Conservation (phyloP, 2,113 vertebrate species). For the Myotis davidii region DNA sequence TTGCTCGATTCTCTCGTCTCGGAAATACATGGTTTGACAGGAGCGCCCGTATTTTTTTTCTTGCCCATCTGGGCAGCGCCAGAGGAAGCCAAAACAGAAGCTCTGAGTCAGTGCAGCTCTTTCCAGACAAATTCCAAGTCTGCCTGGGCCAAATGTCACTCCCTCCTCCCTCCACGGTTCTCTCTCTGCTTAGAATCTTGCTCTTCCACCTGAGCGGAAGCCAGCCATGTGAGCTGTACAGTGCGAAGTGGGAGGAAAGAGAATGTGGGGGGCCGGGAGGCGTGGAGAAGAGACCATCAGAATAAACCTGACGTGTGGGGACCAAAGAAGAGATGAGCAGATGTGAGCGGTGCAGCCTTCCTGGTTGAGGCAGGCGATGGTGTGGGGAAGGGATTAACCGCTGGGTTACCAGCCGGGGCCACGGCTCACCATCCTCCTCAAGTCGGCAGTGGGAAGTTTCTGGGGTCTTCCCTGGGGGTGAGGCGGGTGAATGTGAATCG, state of each 20-base stretch:
- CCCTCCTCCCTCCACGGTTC: background rate
- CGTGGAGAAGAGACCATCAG: background rate
- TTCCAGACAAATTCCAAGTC: constrained; percentile 47
- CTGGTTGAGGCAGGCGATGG: background rate
- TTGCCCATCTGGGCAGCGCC: constrained; percentile 54
- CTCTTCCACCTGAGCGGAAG: background rate
- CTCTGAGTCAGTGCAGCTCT: background rate
- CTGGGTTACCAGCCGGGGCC: background rate
- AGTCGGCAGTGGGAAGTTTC: background rate
- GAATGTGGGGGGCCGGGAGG: background rate
- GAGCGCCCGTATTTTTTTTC: background rate
- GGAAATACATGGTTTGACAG: background rate
- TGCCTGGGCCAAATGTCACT: background rate
- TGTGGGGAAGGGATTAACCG: background rate
- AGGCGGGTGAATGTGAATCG: background rate
- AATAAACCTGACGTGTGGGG: no score
- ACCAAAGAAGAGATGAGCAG: background rate
- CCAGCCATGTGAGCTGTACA: background rate
- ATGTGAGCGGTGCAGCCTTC: background rate
- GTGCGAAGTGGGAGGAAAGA: background rate
- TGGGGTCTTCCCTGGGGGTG: background rate
- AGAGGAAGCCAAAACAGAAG: constrained; percentile 67
- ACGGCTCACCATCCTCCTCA: background rate
- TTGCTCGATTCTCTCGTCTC: background rate
- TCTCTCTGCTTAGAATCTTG: background rate